Conservation (phyloP, 2,888 invertebrate species). For the Exephanes ischioxanthus region DNA sequence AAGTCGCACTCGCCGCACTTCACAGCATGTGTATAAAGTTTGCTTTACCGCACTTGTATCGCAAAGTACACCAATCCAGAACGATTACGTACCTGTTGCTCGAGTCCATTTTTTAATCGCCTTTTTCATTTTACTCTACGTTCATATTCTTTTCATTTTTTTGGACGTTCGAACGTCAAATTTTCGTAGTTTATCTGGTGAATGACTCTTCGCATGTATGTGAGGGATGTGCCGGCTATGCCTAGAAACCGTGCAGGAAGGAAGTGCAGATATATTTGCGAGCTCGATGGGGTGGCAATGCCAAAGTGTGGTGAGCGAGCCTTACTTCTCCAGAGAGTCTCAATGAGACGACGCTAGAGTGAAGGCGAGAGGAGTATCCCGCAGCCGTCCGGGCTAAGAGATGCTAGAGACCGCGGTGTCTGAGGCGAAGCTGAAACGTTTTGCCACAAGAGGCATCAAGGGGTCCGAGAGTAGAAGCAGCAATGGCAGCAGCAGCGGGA, state of each 20-base stretch:
- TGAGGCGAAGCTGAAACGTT: slow-evolving; percentile 70
- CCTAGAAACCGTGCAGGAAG: slow-evolving; percentile 7
- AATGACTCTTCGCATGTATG: background rate
- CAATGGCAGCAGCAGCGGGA: slow-evolving; percentile 46
- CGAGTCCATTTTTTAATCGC: background rate
- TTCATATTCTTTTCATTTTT: background rate
- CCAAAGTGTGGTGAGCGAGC: slow-evolving; percentile 14
- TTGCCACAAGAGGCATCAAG: slow-evolving; percentile 69
- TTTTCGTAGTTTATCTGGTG: slow-evolving; percentile 12
- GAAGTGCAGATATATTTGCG: slow-evolving; percentile 20
- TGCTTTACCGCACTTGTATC: no score
- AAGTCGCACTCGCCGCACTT: no score
- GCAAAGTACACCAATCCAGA: background rate
- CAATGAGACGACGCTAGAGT: slow-evolving; percentile 39
- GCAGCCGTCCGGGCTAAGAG: slow-evolving; percentile 43
- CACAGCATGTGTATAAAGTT: no score
- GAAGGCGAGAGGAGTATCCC: slow-evolving; percentile 44
- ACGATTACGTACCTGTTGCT: slow-evolving; percentile 40
- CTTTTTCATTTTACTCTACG: background rate
- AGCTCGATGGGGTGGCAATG: background rate
- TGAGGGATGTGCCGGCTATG: background rate
- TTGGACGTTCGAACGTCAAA: slow-evolving; percentile 3
- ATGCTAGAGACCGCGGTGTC: slow-evolving; percentile 36
- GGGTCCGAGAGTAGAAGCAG: slow-evolving; percentile 65
- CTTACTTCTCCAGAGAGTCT: slow-evolving; percentile 18